phyloP scores from a whole-genome alignment of 2,113 vertebrate genomes.

The Podarcis raffonei region DNA sequence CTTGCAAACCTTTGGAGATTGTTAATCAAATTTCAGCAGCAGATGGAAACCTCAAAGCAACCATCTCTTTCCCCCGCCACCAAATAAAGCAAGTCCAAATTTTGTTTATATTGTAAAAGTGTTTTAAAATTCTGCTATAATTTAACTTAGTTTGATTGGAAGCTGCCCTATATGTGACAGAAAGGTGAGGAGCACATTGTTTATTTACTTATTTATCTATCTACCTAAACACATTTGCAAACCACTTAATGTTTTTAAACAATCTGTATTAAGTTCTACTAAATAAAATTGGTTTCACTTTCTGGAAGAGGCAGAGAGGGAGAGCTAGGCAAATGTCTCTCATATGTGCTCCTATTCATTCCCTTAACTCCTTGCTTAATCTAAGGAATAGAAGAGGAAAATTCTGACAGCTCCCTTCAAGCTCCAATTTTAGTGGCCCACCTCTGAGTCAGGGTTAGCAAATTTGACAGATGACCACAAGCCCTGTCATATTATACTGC shows the following conservation, averaged over 20 bases:
- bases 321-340: background rate
- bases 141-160: background rate
- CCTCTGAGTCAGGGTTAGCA: background rate
- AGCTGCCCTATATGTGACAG: background rate
- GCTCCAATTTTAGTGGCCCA: background rate
- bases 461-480: conserved; percentile 7
- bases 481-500: background rate
- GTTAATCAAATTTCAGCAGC: background rate
- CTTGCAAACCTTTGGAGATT: background rate
- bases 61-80: too few relatives aligned
- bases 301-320: background rate
- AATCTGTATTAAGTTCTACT: background rate
- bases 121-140: background rate
- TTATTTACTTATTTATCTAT: too few relatives aligned
- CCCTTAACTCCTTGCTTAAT: background rate
- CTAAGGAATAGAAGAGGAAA: background rate
- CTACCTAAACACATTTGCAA: too few relatives aligned
- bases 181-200: background rate
- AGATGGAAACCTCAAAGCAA: background rate
- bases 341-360: background rate
- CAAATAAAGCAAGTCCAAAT: background rate
- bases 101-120: background rate
- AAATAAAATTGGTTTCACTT: background rate
- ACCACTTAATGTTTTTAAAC: background rate
- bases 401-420: background rate